Evolutionary conservation across 2,888 invertebrate genomes (phyloP).

Genomic region (Lagria hirta): DNA sequence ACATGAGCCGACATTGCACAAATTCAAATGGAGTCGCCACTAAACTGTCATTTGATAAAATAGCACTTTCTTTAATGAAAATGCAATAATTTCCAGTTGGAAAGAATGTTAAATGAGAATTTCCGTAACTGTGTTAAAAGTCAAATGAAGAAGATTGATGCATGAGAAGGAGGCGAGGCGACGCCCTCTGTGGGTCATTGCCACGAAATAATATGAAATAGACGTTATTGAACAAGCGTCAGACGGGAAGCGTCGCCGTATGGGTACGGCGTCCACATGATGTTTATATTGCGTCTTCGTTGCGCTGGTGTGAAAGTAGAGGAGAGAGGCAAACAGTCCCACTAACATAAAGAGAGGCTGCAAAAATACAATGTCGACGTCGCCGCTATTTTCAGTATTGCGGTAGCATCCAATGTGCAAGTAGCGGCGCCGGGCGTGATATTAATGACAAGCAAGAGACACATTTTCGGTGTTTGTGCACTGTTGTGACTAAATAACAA

Average conservation of each 20-base stretch:
- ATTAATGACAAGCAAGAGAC: slow-evolving; percentile 11
- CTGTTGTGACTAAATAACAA: slow-evolving; percentile 10
- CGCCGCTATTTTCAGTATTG: slow-evolving; percentile 24
- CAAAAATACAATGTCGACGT: slow-evolving; percentile 20
- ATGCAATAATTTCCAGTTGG: no score
- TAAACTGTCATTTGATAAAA: no score
- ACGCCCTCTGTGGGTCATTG: slow-evolving; percentile 16
- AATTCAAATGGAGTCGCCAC: no score
- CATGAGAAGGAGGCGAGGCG: no score
- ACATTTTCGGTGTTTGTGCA: slow-evolving; percentile 14
- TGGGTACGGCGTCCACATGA: slow-evolving; percentile 18
- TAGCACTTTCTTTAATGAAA: no score
- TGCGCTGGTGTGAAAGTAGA: slow-evolving; percentile 17
- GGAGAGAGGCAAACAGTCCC: slow-evolving; percentile 17
- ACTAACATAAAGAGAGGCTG: slow-evolving; percentile 11
- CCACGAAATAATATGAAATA: slow-evolving; percentile 2
- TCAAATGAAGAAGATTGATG: no score
- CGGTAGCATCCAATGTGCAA: slow-evolving; percentile 12
- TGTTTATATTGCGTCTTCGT: slow-evolving; percentile 16
- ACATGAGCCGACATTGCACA: slow-evolving; percentile 73
- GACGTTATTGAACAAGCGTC: slow-evolving; percentile 15
- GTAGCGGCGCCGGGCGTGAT: slow-evolving; percentile 9
- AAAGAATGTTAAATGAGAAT: no score
- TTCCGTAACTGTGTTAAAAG: no score
- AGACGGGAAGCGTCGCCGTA: slow-evolving; percentile 19